Percentiles rank a stretch among this genome's conserved stretches.
Conservation (phyloP, 2,797 vertebrate genomes). For the Pangasius macronema region DNA sequence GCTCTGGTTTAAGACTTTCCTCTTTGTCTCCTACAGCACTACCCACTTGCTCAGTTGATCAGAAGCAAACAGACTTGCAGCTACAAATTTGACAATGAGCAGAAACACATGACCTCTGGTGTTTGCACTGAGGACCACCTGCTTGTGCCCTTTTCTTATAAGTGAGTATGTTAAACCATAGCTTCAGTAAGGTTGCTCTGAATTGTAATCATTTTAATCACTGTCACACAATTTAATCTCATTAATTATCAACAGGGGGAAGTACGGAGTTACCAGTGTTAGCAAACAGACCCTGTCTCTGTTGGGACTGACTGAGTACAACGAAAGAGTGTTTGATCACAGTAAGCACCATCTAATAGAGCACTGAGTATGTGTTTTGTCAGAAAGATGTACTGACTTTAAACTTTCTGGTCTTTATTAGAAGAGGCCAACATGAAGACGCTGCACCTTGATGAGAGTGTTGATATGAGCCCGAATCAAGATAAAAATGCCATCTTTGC, state of each 20-base stretch:
- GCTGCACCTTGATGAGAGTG: constrained; percentile 80
- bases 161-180: constrained; percentile 71
- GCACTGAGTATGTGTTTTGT: not conserved
- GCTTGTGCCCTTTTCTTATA: constrained; percentile 85
- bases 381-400: not conserved
- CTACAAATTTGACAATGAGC: constrained; percentile 86
- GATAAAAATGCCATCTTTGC: constrained; percentile 75
- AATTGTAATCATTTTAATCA: not conserved
- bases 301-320: constrained; percentile 78
- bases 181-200: not conserved
- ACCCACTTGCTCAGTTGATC: constrained; percentile 80
- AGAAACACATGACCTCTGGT: constrained; percentile 83
- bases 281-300: constrained; percentile 87
- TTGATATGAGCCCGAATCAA: constrained; percentile 72
- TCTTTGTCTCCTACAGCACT: constrained; percentile 69
- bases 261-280: constrained; percentile 79
- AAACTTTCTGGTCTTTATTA: constrained; percentile 55
- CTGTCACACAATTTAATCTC: not conserved
- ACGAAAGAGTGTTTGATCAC: constrained; percentile 81
- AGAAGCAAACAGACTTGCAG: constrained; percentile 88
- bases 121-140: constrained; percentile 89
- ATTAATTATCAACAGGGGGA: constrained; percentile 70
- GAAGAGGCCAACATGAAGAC: constrained; percentile 70
- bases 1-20: not conserved
- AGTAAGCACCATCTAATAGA: constrained; percentile 70